Percentiles rank a stretch among this genome's conserved stretches.
phyloP scores from a whole-genome alignment of 2,888 invertebrate genomes.

The Nomada lathburiana region DNA sequence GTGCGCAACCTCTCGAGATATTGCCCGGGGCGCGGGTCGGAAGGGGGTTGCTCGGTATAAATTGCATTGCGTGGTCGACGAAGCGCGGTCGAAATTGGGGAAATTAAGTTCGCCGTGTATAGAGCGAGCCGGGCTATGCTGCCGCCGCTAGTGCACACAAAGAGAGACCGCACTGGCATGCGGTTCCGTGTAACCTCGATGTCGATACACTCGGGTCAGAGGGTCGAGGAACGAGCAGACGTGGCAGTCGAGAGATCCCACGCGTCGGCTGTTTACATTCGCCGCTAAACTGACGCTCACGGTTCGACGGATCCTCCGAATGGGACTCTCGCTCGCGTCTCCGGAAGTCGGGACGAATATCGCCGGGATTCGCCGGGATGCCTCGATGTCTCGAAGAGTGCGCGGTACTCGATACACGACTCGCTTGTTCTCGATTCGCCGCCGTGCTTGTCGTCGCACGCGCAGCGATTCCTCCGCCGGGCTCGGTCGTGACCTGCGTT shows the following conservation, averaged over 20 bases:
- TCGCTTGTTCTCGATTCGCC: background rate
- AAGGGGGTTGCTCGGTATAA: slow-evolving; percentile 68
- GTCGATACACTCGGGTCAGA: slow-evolving; percentile 67
- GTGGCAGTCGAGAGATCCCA: slow-evolving; percentile 35
- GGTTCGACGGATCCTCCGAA: slow-evolving; percentile 21
- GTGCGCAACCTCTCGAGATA: slow-evolving; percentile 69
- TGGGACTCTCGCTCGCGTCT: background rate
- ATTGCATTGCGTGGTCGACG: slow-evolving; percentile 76
- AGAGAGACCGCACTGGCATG: slow-evolving; percentile 70
- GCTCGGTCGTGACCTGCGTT: slow-evolving; percentile 56
- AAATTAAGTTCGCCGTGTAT: slow-evolving; percentile 75
- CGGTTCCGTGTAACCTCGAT: slow-evolving; percentile 68
- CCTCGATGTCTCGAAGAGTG: background rate
- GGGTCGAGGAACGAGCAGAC: slow-evolving; percentile 46
- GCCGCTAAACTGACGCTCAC: slow-evolving; percentile 31
- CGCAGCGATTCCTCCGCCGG: background rate
- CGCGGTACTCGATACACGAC: no score
- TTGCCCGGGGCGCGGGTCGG: slow-evolving; percentile 55
- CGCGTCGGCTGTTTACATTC: slow-evolving; percentile 45
- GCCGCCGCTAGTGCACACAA: slow-evolving; percentile 62
- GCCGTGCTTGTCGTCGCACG: background rate
- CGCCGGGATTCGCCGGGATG: background rate
- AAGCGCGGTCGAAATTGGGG: slow-evolving; percentile 76
- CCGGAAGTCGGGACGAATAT: slow-evolving; percentile 6
- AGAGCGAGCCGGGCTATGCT: slow-evolving; percentile 51